A percentile compares a stretch with the other conserved stretches of the same genome.
phyloP scores from a whole-genome alignment of 2,113 vertebrate species.

The Oryctolagus cuniculus region mOryCun1.1 NC_091453.1:19654001-19654500 shows the following conservation, averaged over 20 bases:
- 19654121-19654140: conserved; percentile 18
- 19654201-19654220: neutral
- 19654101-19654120: conserved; percentile 49
- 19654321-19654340: too few relatives aligned
- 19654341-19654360: too few relatives aligned
- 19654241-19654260: neutral
- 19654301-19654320: too few relatives aligned
- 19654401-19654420: too few relatives aligned
- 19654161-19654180: conserved; percentile 43
- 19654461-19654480: too few relatives aligned
- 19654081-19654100: conserved; percentile 30
- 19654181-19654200: conserved; percentile 44
- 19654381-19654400: too few relatives aligned
- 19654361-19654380: too few relatives aligned
- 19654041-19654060: conserved; percentile 62
- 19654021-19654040: conserved; percentile 67
- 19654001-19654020: conserved; percentile 70
- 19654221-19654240: conserved; percentile 56
- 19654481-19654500: too few relatives aligned
- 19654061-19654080: conserved; percentile 52
- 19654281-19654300: neutral
- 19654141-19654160: conserved; percentile 8
- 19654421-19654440: too few relatives aligned
- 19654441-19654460: too few relatives aligned
- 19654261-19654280: neutral